Conservation (phyloP, 2,888 invertebrate species). For the Calliopum simillimum region DNA sequence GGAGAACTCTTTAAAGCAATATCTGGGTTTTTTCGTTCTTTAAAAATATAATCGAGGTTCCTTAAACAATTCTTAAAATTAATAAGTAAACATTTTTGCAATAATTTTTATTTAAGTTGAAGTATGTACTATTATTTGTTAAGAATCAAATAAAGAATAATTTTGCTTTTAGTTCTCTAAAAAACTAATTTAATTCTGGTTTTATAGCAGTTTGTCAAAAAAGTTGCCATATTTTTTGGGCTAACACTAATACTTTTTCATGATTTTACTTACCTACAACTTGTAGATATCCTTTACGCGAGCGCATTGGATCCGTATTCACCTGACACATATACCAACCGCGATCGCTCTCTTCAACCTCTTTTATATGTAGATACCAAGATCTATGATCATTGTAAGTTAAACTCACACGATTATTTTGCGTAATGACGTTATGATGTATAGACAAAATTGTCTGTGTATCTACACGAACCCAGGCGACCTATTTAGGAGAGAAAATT, state of each 20-base stretch:
- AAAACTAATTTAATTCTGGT: no score
- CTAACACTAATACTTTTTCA: not conserved
- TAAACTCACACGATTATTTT: constrained; percentile 87
- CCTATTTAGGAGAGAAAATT: constrained; percentile 69
- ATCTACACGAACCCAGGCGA: constrained; percentile 93
- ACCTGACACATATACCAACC: constrained; percentile 96
- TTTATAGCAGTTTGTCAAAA: no score
- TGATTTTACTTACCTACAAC: constrained; percentile 82
- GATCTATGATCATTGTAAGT: constrained; percentile 91
- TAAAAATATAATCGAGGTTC: no score
- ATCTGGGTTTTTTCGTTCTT: no score
- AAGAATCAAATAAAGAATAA: no score
- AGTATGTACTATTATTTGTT: no score
- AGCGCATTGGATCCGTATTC: constrained; percentile 94
- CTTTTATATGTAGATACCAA: constrained; percentile 91
- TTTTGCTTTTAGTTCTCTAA: no score
- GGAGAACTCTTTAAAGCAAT: no score
- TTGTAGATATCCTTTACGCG: constrained; percentile 88
- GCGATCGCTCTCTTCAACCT: constrained; percentile 87
- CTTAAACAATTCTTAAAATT: no score
- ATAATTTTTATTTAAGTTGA: no score
- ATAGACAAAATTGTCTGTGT: constrained; percentile 93
- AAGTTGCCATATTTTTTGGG: not conserved
- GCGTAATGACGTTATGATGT: constrained; percentile 91
- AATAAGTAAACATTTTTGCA: no score